Evolutionary conservation across 2,113 vertebrate genomes (phyloP).

Genomic region (Narcine bancroftii): DNA sequence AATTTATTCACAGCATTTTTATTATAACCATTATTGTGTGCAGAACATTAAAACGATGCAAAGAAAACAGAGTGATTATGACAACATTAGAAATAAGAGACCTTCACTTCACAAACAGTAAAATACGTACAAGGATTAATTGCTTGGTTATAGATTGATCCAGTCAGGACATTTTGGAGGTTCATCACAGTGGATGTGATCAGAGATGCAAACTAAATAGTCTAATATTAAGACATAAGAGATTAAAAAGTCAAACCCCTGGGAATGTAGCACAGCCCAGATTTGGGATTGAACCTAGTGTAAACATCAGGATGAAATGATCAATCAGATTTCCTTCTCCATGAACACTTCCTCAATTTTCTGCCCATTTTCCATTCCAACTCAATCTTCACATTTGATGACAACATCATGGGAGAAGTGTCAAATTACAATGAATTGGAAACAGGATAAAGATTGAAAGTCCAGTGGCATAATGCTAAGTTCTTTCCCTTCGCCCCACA

Average conservation of each 20-base stretch:
- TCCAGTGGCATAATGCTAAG: too few relatives aligned
- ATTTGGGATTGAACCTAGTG: background rate
- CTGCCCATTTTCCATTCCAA: background rate
- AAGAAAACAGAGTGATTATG: background rate
- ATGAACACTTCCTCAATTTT: too few relatives aligned
- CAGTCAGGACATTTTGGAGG: background rate
- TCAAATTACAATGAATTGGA: too few relatives aligned
- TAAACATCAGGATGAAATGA: background rate
- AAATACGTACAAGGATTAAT: too few relatives aligned
- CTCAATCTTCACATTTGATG: too few relatives aligned
- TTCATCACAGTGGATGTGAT: background rate
- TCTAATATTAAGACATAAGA: too few relatives aligned
- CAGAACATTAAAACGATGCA: background rate
- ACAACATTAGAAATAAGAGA: background rate
- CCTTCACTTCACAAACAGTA: too few relatives aligned
- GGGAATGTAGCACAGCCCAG: background rate
- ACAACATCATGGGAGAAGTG: too few relatives aligned
- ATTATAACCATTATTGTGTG: background rate
- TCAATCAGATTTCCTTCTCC: background rate
- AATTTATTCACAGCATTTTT: background rate
- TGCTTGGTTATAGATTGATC: background rate
- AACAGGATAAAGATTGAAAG: too few relatives aligned
- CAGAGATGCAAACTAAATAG: background rate
- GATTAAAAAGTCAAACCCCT: background rate
- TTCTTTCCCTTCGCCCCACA: too few relatives aligned